These are phyloP conservation scores for Paralichthys olivaceus DNA, from an alignment of 2,113 vertebrate species.

Conservation along the genomic window DNA sequence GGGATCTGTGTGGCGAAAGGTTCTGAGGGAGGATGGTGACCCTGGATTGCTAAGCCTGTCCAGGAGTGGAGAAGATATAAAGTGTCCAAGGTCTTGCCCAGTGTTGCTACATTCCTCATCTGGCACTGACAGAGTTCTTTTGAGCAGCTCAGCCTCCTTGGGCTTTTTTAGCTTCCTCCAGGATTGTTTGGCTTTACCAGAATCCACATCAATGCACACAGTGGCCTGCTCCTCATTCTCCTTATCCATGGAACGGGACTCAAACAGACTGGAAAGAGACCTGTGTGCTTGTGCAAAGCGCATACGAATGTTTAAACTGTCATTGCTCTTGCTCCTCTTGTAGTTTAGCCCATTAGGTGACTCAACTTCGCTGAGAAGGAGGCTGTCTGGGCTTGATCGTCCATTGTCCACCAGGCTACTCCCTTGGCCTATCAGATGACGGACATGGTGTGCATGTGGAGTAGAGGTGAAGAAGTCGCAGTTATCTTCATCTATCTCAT, in stretches of 20 bases:
- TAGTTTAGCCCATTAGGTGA: constrained; percentile 62
- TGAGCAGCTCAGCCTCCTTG: constrained; percentile 76
- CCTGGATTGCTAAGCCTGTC: constrained; percentile 47
- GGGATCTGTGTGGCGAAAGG: constrained; percentile 61
- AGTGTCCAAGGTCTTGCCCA: constrained; percentile 14
- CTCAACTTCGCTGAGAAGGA: constrained; percentile 44
- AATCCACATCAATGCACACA: constrained; percentile 74
- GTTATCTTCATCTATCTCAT: constrained; percentile 23
- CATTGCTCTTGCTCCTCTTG: constrained; percentile 80
- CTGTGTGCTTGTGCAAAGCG: constrained; percentile 87
- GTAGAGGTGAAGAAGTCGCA: constrained; percentile 23
- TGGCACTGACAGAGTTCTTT: constrained; percentile 67
- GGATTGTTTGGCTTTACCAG: constrained; percentile 72
- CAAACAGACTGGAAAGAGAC: constrained; percentile 88
- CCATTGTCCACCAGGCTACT: constrained; percentile 24
- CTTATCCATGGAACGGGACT: constrained; percentile 83
- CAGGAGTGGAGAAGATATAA: constrained; percentile 3
- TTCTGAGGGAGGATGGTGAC: constrained; percentile 42
- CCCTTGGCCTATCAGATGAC: constrained; percentile 27
- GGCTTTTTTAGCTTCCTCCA: constrained; percentile 83
- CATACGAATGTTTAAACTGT: constrained; percentile 84
- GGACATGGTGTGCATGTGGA: constrained; percentile 30
- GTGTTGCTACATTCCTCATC: constrained; percentile 11
- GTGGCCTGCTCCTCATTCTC: constrained; percentile 75
- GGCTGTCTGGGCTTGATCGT: constrained; percentile 43